Base-by-base conservation (phyloP, 1,140 invertebrate genomes). In the Bactericera cockerelli region DNA sequence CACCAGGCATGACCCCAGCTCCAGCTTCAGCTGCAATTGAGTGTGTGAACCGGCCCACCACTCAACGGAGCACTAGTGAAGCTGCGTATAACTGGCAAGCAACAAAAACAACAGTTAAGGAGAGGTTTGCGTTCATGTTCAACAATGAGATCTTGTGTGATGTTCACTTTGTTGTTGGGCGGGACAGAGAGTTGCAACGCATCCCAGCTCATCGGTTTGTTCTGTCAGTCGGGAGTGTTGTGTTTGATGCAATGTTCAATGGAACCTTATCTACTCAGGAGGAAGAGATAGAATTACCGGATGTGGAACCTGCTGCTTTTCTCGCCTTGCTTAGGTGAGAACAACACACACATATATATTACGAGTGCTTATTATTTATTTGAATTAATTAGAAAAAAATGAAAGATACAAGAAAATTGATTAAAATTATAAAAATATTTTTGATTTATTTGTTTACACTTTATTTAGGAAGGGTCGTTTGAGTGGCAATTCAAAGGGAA, bases 191-290 rank as follows among this genome's bases (percentile, higher is more conserved):
- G 56, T 79, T 84, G 57, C 79, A 81, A 66, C 72, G 82, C 38
- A 85, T 91, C 63, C 86, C 87, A 2, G 87, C 87, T 1, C 89
- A 92, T 66, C 89, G 87, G 69, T 85, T 91, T 70, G 81, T 92
- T 1, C 69, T 92, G 6, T 85, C 85, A 4, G 83, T 87, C 39
- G 86, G 87, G 8, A 87, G 83, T 70, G 83, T 84, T 2, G 87
- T 91, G 1, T 91, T 91, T 71, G 86, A 91, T 72, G 86, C 86
- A 6, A 89, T 91, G 84, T 91, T 92, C 67, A 88, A 90, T 70
- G 82, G 87, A 36, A 80, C 78, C 6, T 65, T 82, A 61, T 79
- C 82, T 1, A 80, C 80, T 13, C 74, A 76, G 56, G 80, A 83
- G 24, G 77, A 80, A 42, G 81, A 87, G 65, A 84, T 90, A 56